These are phyloP conservation scores for Heteromyza rotundicornis DNA, from an alignment of 2,888 invertebrate genomes.

Conservation along the genomic window DNA sequence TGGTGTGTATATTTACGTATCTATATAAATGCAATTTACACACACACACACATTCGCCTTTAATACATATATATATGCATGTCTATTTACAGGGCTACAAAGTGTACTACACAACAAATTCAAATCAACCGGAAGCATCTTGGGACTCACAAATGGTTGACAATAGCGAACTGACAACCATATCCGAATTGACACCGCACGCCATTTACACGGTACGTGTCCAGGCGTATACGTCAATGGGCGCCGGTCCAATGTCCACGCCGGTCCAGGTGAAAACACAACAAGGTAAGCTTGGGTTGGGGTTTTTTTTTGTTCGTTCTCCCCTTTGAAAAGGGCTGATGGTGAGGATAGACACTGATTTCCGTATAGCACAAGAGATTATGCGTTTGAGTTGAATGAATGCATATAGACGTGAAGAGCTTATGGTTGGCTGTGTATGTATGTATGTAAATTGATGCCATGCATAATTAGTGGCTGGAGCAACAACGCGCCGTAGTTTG, in stretches of 20 bases:
- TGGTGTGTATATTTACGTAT: neutral
- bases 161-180: constrained; percentile 89
- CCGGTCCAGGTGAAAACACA: constrained; percentile 99
- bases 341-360: too few species aligned
- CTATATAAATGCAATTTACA: neutral
- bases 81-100: constrained; percentile 83
- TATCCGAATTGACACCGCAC: constrained; percentile 89
- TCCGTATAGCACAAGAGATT: too few species aligned
- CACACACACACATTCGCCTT: neutral
- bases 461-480: too few species aligned
- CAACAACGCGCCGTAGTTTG: too few species aligned
- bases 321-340: too few species aligned
- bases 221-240: constrained; percentile 92
- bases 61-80: neutral
- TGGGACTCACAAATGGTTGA: constrained; percentile 96
- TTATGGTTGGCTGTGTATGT: too few species aligned
- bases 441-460: too few species aligned
- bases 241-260: constrained; percentile 91
- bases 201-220: constrained; percentile 94
- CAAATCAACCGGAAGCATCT: constrained; percentile 82
- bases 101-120: constrained; percentile 93
- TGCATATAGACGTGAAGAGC: too few species aligned
- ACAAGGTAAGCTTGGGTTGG: constrained; percentile 74
- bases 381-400: too few species aligned
- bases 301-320: too few species aligned